Evolutionary conservation across 2,888 invertebrate genomes (phyloP).

Genomic region (Apotomis capreana): DNA sequence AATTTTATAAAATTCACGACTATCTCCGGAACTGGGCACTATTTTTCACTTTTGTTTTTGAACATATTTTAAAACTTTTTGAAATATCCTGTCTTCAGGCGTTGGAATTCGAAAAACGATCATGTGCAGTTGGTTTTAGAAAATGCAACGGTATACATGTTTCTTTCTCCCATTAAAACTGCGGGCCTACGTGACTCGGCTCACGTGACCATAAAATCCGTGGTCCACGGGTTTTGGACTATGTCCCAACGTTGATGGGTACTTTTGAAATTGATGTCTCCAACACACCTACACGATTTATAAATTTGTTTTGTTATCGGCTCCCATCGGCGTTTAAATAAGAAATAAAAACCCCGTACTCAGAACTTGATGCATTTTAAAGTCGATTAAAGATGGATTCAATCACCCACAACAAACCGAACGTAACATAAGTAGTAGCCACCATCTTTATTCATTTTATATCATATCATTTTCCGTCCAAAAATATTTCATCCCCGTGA

Average conservation of each 20-base stretch:
- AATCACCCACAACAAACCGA: no score
- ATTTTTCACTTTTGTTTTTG: no score
- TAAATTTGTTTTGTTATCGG: not conserved
- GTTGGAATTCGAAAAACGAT: not conserved
- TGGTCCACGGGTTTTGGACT: not conserved
- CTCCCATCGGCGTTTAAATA: no score
- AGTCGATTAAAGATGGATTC: no score
- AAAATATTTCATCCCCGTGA: no score
- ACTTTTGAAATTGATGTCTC: not conserved
- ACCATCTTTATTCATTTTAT: no score
- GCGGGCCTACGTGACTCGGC: constrained; percentile 1
- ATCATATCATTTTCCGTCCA: no score
- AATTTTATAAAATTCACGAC: no score
- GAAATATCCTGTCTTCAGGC: not conserved
- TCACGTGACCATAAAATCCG: not conserved
- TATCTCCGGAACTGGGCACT: no score
- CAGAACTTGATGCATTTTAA: no score
- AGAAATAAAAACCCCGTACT: no score
- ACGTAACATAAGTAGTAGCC: no score
- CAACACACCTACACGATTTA: not conserved
- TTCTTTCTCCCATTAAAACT: constrained; percentile 4
- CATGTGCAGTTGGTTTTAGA: not conserved
- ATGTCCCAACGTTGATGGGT: not conserved
- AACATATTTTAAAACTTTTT: not conserved
- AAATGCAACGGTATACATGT: not conserved